Base-by-base conservation (phyloP, 2,797 vertebrate species). In the Neopelma chrysocephalum region DNA sequence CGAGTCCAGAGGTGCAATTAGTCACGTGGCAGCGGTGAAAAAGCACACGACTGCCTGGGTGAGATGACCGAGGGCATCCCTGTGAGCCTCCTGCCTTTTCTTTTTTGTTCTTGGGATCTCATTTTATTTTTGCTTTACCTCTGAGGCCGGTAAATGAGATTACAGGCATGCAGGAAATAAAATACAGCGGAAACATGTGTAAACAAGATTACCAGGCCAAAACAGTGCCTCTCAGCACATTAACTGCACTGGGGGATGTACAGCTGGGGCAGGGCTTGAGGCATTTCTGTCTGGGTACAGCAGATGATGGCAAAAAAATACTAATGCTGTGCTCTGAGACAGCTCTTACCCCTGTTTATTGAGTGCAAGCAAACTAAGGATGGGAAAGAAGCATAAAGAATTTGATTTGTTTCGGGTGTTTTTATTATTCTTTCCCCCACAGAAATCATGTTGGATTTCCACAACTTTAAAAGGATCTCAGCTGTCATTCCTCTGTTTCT, bases 131-230 rank as follows among this genome's bases (percentile, higher is more conserved):
- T 42, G 17, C 69, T 25, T 88, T 81, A 77, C 64, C 53, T 80
- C 78, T 78, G 47, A 27, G 84, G 54, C 70, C 34, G 27, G 79
- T 58, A 86, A 95, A 88, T 65, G 81, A 58, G 50, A 92, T 94
- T 66, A 51, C 64, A 77, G 85, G 66, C 68, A 54, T 4, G 36
- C 61, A 92, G 89, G 75, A 91, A 95, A 79, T 64, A 90, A 90
- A 92, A 71, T 38, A 50, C 53, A 65, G 57, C 0, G 3, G 58
- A 78, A 88, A 85, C 5, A 4, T 5, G 36, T 29, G 45, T 90
- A 82, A 93, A 95, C 57, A 95, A 79, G 75, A 94, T 92, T 87
- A 79, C 18, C n/a, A 34, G 48, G 65, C 26, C 36, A 58, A 91
- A 82, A 47, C 31, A 85, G 58, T 38, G 78, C 86, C 40, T 48